Base-by-base conservation (phyloP, 2,113 vertebrate genomes). In the Oostethus manadensis region DNA sequence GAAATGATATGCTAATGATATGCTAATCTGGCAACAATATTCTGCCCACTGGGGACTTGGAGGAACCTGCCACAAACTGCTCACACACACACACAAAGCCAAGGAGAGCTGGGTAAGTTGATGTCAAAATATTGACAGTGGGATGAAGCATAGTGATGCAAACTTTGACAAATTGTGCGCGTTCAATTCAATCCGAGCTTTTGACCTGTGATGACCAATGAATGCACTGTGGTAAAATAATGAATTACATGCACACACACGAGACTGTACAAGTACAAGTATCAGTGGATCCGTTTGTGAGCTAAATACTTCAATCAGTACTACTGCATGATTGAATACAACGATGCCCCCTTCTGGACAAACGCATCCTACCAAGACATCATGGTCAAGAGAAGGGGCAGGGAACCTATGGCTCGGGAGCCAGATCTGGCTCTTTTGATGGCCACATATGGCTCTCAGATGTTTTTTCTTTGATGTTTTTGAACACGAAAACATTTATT, bases 1-100 rank as follows among this genome's bases (percentile, higher is more conserved):
- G 86, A 82, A 89, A 89, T 89, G 56, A 87, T 76, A 91, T 91
- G 89, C 83, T 88, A 91, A 91, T 89, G 77, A 74, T 84, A 91
- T 91, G 89, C 79, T 89, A 91, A 91, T 90, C 84, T 88, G 78
- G 82, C 83, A 85, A 82, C 86, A 85, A 88, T 91, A 91, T 91
- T 90, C 88, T 81, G 73, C 79, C 76, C 85, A 88, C 82, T 76
- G 86, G 85, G 86, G 82, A 87, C 81, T 56, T 62, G 64, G 65
- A 82, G 70, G 64, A 86, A 86, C 85, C 78, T 74, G 71, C 71
- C 78, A 82, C 75, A 84, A 69, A 68, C 60, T 71, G 42, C 62
- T 58, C 62, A 64, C 29, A 51, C 56, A 58, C 56, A 65, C 44
- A 62, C 38, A 40, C 42, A 46, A 22, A 33, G 62, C 44, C 62